Percentiles rank a stretch among this genome's conserved stretches.
phyloP scores from a whole-genome alignment of 2,888 invertebrate species.

The Cryptocheilus praepositus region DNA sequence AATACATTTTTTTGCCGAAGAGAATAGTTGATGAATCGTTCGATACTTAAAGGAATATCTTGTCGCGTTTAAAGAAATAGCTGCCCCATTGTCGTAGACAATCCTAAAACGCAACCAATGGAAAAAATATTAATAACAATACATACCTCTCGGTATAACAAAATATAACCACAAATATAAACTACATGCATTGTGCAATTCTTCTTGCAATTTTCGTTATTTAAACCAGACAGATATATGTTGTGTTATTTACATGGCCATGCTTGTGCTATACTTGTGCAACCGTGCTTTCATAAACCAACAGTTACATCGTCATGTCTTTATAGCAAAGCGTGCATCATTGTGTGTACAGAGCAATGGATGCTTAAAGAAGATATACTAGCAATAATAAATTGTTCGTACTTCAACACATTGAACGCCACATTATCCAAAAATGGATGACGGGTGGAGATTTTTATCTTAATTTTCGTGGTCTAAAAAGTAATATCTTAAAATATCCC shows the following conservation, averaged over 20 bases:
- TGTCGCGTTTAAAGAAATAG: slow-evolving; percentile 73
- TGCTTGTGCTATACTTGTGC: slow-evolving; percentile 63
- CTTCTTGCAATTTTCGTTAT: slow-evolving; percentile 24
- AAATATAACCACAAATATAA: slow-evolving; percentile 40
- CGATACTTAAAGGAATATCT: slow-evolving; percentile 49
- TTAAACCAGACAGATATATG: slow-evolving; percentile 40
- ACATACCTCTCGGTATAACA: slow-evolving; percentile 35
- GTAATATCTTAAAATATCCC: too few species aligned
- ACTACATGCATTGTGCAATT: slow-evolving; percentile 47
- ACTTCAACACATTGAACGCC: slow-evolving; percentile 19
- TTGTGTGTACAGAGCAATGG: slow-evolving; percentile 34
- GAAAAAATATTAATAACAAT: slow-evolving; percentile 68
- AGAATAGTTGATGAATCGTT: slow-evolving; percentile 43
- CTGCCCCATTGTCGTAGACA: slow-evolving; percentile 74
- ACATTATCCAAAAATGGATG: background rate
- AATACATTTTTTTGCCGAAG: background rate
- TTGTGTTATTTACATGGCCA: slow-evolving; percentile 66
- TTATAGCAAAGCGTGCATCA: slow-evolving; percentile 51
- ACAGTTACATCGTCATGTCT: slow-evolving; percentile 34
- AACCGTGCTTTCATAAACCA: slow-evolving; percentile 48
- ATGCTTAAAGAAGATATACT: slow-evolving; percentile 18
- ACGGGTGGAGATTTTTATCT: too few species aligned
- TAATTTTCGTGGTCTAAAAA: too few species aligned
- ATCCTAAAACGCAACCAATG: slow-evolving; percentile 74
- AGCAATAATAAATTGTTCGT: slow-evolving; percentile 28